A percentile compares a stretch with the other conserved stretches of the same genome.
Conservation (phyloP, 2,113 vertebrate genomes). For the Laticauda colubrina region DNA sequence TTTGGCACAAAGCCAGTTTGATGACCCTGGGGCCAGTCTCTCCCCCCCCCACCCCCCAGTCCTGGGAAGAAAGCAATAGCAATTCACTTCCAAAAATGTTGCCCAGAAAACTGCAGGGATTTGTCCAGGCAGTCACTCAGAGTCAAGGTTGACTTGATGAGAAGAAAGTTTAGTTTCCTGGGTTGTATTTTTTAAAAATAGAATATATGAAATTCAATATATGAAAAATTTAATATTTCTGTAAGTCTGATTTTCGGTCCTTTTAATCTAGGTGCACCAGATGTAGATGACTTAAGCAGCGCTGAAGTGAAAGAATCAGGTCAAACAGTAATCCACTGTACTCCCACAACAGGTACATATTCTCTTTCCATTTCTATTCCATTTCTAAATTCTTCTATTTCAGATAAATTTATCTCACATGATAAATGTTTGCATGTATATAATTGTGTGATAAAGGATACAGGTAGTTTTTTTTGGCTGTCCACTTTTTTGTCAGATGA, state of each 20-base stretch:
- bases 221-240: not conserved
- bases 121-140: not conserved
- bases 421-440: not conserved
- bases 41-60: not conserved
- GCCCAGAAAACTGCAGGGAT: not conserved
- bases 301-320: slow-evolving; percentile 80
- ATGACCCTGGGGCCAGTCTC: not conserved
- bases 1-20: not conserved
- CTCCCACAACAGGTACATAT: slow-evolving; percentile 86
- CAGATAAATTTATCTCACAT: not conserved
- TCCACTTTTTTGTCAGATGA: not conserved
- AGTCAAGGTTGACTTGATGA: not conserved
- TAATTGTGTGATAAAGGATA: not conserved
- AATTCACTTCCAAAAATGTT: not conserved
- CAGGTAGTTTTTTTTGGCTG: not conserved
- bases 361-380: fast-evolving
- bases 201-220: not conserved
- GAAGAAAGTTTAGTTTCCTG: not conserved
- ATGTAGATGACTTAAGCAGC: slow-evolving; percentile 60
- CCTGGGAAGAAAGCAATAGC: not conserved
- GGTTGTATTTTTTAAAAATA: not conserved
- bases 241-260: slow-evolving; percentile 9
- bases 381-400: not conserved
- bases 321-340: slow-evolving; percentile 88
- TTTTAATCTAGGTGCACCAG: slow-evolving; percentile 59